phyloP scores from a whole-genome alignment of 2,113 vertebrate species.

The Anthoscopus minutus region DNA sequence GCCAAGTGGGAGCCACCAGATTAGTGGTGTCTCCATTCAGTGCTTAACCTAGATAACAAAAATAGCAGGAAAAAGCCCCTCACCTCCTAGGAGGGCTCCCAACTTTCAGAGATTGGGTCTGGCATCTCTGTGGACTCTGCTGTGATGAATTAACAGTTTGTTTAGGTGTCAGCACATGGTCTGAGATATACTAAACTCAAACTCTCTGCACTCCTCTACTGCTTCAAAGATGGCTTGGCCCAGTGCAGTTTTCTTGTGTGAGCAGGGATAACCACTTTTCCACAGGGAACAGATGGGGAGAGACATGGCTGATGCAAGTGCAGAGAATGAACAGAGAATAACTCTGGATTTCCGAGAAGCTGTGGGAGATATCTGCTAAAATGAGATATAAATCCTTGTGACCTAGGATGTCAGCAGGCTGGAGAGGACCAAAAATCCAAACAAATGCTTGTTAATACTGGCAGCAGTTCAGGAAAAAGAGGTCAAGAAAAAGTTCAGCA shows the following conservation, averaged over 20 bases:
- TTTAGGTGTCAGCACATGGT: not conserved
- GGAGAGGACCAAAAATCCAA: not conserved
- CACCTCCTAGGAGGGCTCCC: not conserved
- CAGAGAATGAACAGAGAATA: not conserved
- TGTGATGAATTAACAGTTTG: not conserved
- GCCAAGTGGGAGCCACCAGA: not conserved
- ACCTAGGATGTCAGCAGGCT: not conserved
- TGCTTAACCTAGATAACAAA: not conserved
- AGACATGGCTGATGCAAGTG: not conserved
- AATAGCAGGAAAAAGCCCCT: not conserved
- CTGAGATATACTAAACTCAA: not conserved
- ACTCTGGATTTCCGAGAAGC: not conserved
- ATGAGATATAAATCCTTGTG: not conserved
- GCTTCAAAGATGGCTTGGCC: not conserved
- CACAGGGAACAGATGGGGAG: rapidly evolving
- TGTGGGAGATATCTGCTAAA: not conserved
- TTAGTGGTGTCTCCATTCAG: not conserved
- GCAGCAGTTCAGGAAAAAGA: not conserved
- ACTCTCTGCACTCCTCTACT: not conserved
- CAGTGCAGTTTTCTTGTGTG: not conserved
- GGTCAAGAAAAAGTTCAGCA: not conserved
- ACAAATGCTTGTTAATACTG: not conserved
- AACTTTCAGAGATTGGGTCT: not conserved
- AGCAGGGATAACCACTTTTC: not conserved
- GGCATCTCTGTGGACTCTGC: not conserved